Evolutionary conservation across 2,113 vertebrate genomes (phyloP).

Genomic region (Maccullochella peelii): DNA sequence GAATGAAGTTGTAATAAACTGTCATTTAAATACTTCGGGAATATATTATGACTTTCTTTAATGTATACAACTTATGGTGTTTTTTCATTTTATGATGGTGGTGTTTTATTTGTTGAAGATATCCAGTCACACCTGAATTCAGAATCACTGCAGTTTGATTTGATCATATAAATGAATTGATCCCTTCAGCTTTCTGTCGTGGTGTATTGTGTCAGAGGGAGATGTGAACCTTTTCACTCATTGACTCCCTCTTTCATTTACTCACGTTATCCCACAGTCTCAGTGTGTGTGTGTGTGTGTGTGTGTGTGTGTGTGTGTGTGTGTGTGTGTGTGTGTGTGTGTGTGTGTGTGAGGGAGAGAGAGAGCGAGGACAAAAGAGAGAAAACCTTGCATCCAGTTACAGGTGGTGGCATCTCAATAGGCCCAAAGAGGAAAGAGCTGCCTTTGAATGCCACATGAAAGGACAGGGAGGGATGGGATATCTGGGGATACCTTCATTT

Average conservation of each 20-base stretch:
- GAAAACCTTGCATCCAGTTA: conserved; percentile 83
- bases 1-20: not conserved
- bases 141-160: conserved; percentile 2
- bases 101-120: not conserved
- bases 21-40: too few relatives aligned
- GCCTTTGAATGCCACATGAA: conserved; percentile 85
- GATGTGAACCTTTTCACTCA: conserved; percentile 41
- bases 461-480: conserved; percentile 80
- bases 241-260: conserved; percentile 46
- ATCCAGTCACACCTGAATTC: not conserved
- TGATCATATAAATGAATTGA: not conserved
- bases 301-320: conserved; percentile 32
- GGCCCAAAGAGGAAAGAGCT: conserved; percentile 78
- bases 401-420: conserved; percentile 86
- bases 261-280: conserved; percentile 43
- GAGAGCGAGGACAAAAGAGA: conserved; percentile 68
- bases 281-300: conserved; percentile 23
- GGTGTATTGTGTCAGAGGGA: conserved; percentile 27
- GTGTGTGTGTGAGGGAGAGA: conserved; percentile 23
- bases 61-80: not conserved
- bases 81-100: not conserved
- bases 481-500: conserved; percentile 79
- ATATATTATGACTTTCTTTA: not conserved
- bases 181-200: not conserved
- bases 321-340: conserved; percentile 34